These are phyloP conservation scores for Drosophila grimshawi DNA, from an alignment of 1,140 invertebrate species.

Conservation along the genomic window DNA sequence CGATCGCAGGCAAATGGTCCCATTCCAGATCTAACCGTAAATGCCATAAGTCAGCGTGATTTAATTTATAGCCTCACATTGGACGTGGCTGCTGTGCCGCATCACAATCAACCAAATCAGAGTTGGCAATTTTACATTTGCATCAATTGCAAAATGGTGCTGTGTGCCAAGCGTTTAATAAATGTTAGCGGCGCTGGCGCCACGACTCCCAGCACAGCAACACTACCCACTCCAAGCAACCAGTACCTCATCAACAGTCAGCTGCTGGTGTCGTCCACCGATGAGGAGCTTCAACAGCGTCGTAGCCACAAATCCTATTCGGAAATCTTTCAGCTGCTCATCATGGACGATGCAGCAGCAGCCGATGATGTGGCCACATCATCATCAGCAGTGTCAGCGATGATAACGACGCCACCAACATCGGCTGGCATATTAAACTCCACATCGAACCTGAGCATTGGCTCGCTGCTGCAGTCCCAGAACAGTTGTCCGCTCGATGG, in stretches of 20 bases:
- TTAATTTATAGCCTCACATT: constrained; percentile 63
- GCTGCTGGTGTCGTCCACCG: constrained; percentile 55
- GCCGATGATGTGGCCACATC: not conserved
- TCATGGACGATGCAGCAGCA: constrained; percentile 50
- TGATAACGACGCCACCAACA: not conserved
- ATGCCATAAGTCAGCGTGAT: constrained; percentile 53
- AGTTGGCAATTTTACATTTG: constrained; percentile 71
- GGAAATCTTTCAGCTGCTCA: constrained; percentile 68
- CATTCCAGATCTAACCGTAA: constrained; percentile 66
- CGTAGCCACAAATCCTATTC: constrained; percentile 66
- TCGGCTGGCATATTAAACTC: constrained; percentile 35
- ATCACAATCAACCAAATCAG: constrained; percentile 1
- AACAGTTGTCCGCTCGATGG: constrained; percentile 30
- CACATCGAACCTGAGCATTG: constrained; percentile 51
- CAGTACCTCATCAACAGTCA: constrained; percentile 68
- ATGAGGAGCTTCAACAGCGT: constrained; percentile 60
- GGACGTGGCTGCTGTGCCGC: constrained; percentile 18
- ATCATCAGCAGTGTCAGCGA: not conserved
- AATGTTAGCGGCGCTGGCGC: constrained; percentile 23
- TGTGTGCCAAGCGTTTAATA: constrained; percentile 64
- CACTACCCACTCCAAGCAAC: no score
- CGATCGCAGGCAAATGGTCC: constrained; percentile 67
- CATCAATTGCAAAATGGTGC: constrained; percentile 70
- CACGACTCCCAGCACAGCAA: constrained; percentile 20
- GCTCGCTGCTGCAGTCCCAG: constrained; percentile 33